A percentile compares a stretch with the other conserved stretches of the same genome.
phyloP scores from a whole-genome alignment of 2,113 vertebrate genomes.

The Pitta sordida region DNA sequence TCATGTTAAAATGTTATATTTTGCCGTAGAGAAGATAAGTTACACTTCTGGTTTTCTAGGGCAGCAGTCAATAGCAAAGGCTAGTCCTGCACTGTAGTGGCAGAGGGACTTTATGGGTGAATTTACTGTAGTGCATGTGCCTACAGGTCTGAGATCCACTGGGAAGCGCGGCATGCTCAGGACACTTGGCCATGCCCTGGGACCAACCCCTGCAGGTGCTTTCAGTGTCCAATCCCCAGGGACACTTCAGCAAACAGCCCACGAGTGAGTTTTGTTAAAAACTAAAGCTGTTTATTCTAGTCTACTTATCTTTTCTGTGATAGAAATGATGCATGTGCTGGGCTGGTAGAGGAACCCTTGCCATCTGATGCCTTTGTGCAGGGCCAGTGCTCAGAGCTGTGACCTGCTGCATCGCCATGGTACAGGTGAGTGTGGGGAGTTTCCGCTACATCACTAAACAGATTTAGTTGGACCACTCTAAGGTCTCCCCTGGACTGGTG shows the following conservation, averaged over 20 bases:
- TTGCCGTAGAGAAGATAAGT: background rate
- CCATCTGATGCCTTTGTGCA: fast-evolving
- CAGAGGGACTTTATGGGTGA: background rate
- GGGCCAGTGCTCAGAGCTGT: background rate
- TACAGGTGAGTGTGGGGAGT: background rate
- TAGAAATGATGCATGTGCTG: fast-evolving
- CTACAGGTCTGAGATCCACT: background rate
- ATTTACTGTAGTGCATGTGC: fast-evolving
- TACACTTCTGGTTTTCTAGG: background rate
- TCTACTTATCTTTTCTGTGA: background rate
- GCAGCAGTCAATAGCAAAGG: background rate
- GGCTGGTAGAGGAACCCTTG: background rate
- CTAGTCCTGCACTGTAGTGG: background rate
- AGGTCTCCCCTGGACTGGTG: background rate
- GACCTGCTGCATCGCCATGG: background rate
- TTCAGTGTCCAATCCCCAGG: background rate
- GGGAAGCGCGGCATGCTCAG: background rate
- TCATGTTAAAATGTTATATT: background rate
- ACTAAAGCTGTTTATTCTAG: background rate
- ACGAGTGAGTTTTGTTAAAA: background rate
- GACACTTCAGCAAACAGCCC: background rate
- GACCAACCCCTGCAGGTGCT: background rate
- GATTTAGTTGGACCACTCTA: background rate
- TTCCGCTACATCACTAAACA: background rate
- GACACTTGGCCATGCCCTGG: background rate